A percentile compares a stretch with the other conserved stretches of the same genome.
Conservation (phyloP, 2,113 vertebrate genomes). For the Dromiciops gliroides region DNA sequence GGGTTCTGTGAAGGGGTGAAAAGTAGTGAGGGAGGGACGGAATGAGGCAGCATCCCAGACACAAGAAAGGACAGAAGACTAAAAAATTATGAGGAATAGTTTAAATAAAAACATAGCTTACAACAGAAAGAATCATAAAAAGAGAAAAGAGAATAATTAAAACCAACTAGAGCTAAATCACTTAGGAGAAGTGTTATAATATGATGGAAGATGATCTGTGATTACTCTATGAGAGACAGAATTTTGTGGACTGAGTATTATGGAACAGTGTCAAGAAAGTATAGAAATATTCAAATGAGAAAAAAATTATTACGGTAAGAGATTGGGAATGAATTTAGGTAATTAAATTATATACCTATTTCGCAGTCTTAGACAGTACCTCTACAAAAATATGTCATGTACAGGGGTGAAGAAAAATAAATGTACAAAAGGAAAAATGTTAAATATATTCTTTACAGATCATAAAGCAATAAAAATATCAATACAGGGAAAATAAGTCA, state of each 20-base stretch:
- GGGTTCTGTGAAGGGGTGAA: not conserved
- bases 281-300: not conserved
- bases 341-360: not conserved
- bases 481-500: not conserved
- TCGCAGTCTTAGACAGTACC: not conserved
- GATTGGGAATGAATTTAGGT: not conserved
- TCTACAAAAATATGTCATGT: not conserved
- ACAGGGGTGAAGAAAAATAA: not conserved
- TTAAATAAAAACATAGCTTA: not conserved
- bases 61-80: not conserved
- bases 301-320: not conserved
- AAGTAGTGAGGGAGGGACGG: not conserved
- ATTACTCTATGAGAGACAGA: not conserved
- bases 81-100: not conserved
- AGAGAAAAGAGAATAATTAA: not conserved
- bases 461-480: not conserved
- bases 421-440: not conserved
- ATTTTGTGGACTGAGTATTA: not conserved
- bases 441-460: not conserved
- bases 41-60: not conserved
- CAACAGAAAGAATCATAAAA: not conserved
- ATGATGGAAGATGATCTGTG: not conserved
- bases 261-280: not conserved
- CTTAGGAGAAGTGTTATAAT: not conserved
- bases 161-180: not conserved